These are phyloP conservation scores for Agrotis ipsilon DNA, from an alignment of 2,888 invertebrate species.

Conservation along the genomic window DNA sequence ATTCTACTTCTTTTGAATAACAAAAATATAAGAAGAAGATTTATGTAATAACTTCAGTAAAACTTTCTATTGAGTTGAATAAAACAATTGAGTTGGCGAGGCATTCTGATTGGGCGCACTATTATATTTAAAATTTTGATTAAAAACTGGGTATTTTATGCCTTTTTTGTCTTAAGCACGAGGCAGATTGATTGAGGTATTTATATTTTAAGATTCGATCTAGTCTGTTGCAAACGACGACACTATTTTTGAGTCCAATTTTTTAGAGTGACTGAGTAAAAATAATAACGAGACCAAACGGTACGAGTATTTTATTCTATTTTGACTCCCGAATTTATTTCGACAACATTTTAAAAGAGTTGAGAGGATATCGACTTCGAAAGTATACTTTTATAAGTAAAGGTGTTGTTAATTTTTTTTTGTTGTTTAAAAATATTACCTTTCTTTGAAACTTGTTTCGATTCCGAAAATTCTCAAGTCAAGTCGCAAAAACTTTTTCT, in stretches of 20 bases:
- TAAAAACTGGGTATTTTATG: conserved; percentile 11
- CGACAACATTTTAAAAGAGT: no score
- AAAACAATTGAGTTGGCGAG: conserved; percentile 42
- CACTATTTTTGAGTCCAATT: conserved; percentile 5
- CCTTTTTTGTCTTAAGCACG: neutral
- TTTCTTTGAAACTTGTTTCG: no score
- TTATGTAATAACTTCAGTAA: conserved; percentile 37
- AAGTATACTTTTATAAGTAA: no score
- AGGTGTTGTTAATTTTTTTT: no score
- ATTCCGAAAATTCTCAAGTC: no score
- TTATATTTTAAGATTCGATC: conserved; percentile 5
- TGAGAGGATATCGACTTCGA: no score
- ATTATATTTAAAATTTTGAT: conserved; percentile 12
- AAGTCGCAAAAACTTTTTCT: no score
- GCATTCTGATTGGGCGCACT: neutral
- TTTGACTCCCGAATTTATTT: no score
- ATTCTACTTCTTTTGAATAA: conserved; percentile 18
- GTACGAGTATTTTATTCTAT: no score
- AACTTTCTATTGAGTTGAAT: conserved; percentile 32
- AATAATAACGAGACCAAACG: no score
- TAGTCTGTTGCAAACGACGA: neutral
- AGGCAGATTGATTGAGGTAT: neutral
- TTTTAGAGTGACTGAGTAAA: neutral
- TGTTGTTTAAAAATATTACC: no score
- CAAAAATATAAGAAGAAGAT: conserved; percentile 36